phyloP scores from a whole-genome alignment of 2,888 invertebrate genomes.

The Seira musarum region DNA sequence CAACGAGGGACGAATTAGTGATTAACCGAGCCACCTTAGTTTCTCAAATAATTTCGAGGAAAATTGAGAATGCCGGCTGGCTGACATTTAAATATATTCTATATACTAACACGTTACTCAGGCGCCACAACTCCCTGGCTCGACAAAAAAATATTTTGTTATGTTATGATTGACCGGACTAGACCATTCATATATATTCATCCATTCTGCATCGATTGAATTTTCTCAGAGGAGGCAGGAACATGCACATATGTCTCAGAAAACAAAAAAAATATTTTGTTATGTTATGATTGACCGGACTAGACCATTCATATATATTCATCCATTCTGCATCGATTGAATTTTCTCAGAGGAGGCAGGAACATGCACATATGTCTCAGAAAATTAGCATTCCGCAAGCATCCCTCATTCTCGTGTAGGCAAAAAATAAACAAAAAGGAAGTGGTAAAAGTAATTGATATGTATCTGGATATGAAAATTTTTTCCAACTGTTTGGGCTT shows the following conservation, averaged over 20 bases:
- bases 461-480: background rate
- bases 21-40: background rate
- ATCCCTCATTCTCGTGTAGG: conserved; percentile 25
- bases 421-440: conserved; percentile 32
- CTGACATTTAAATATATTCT: background rate
- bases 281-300: no score
- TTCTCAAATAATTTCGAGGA: background rate
- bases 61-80: background rate
- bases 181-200: no score
- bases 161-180: no score
- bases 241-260: no score
- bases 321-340: background rate
- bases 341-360: background rate
- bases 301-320: no score
- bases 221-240: no score
- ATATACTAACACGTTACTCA: background rate
- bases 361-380: background rate
- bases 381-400: conserved; percentile 51
- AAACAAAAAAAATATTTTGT: no score
- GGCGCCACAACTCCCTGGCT: background rate
- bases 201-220: no score
- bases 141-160: background rate
- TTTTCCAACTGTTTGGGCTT: no score
- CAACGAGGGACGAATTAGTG: background rate
- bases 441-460: conserved; percentile 34